These are phyloP conservation scores for Sminthurinus signatus DNA, from an alignment of 1,140 invertebrate genomes.

Conservation along the genomic window DNA sequence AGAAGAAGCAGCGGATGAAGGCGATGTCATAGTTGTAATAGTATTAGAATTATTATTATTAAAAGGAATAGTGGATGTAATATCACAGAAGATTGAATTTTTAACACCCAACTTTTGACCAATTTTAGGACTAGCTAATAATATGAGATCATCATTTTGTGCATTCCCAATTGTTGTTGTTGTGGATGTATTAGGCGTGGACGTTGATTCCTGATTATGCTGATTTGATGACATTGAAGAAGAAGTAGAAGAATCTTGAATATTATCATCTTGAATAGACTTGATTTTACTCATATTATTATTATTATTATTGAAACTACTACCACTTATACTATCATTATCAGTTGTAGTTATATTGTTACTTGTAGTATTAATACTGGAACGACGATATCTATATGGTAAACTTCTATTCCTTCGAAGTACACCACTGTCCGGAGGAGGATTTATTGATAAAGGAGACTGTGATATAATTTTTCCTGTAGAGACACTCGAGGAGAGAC, in stretches of 20 bases:
- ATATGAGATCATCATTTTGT: conserved; percentile 33
- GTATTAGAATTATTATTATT: background rate
- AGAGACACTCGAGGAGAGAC: background rate
- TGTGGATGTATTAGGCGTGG: too few species aligned
- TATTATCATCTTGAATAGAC: too few species aligned
- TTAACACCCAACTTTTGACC: conserved; percentile 16
- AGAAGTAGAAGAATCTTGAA: too few species aligned
- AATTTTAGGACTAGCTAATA: conserved; percentile 34
- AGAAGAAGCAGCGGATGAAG: background rate
- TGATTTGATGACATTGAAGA: too few species aligned
- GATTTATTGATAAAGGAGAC: conserved; percentile 4
- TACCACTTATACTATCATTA: background rate
- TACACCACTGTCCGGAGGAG: conserved; percentile 16
- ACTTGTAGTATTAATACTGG: background rate
- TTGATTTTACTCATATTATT: too few species aligned
- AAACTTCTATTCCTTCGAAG: conserved; percentile 34
- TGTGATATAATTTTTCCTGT: background rate
- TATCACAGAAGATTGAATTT: background rate
- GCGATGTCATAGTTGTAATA: background rate
- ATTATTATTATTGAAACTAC: too few species aligned
- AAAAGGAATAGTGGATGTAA: background rate
- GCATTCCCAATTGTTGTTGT: too few species aligned
- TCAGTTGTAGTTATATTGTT: background rate
- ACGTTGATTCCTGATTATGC: background rate
- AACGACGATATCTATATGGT: conserved; percentile 14